Evolutionary conservation across 1,140 invertebrate genomes (phyloP).

Genomic region (Pachypeltis micranthus): DNA sequence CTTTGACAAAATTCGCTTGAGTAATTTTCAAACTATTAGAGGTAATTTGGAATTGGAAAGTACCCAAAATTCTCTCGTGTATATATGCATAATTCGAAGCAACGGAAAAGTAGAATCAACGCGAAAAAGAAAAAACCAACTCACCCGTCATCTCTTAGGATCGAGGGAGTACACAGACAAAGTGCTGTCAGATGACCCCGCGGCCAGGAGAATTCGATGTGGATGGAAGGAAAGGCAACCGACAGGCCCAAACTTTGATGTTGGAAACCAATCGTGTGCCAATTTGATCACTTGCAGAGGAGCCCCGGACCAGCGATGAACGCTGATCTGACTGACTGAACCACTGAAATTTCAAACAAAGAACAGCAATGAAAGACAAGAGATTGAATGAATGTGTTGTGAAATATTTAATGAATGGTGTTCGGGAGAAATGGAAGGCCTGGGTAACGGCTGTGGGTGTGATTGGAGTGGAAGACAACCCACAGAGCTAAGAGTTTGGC

Average conservation of each 20-base stretch:
- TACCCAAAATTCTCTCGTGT: no score
- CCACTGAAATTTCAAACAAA: constrained; percentile 65
- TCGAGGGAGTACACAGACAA: constrained; percentile 58
- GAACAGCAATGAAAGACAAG: constrained; percentile 28
- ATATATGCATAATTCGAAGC: no score
- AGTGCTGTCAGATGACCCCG: constrained; percentile 63
- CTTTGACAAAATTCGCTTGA: no score
- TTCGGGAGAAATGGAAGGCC: no score
- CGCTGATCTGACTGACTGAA: constrained; percentile 66
- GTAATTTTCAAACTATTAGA: no score
- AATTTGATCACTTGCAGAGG: constrained; percentile 58
- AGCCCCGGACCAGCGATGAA: constrained; percentile 60
- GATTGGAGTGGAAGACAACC: no score
- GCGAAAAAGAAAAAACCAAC: no score
- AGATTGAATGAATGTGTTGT: constrained; percentile 19
- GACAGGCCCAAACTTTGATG: constrained; percentile 69
- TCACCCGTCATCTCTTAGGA: constrained; percentile 16
- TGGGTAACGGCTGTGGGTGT: no score
- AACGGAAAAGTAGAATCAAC: no score
- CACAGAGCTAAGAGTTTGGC: no score
- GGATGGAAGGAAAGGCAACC: constrained; percentile 80
- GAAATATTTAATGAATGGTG: no score
- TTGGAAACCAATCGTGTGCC: constrained; percentile 84
- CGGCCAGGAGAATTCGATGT: constrained; percentile 58
- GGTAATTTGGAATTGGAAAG: no score